A percentile compares a stretch with the other conserved stretches of the same genome.
These are phyloP conservation scores for Pseudomugil gertrudae DNA, from an alignment of 2,797 vertebrate species.

Conservation along the genomic window DNA sequence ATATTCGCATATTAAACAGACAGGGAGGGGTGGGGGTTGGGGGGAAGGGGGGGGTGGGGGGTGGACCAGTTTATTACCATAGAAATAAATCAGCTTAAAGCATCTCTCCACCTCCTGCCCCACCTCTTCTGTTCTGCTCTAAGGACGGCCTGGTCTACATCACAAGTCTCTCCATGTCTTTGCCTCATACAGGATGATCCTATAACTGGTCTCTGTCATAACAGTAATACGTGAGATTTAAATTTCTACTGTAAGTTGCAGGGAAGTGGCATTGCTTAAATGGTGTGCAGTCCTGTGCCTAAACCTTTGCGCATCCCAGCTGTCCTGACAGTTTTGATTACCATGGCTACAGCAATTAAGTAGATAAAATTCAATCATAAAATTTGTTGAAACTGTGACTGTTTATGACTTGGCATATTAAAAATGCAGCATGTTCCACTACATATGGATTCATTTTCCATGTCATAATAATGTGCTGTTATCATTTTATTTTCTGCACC, in stretches of 20 bases:
- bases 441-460: constrained; percentile 60
- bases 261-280: constrained; percentile 39
- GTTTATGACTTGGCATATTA: constrained; percentile 72
- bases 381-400: constrained; percentile 58
- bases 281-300: constrained; percentile 40
- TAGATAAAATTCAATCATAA: constrained; percentile 73
- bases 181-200: constrained; percentile 19
- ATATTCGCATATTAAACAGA: constrained; percentile 99
- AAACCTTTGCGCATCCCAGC: constrained; percentile 42
- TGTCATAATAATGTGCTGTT: constrained; percentile 17
- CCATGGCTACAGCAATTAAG: constrained; percentile 62
- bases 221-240: constrained; percentile 40
- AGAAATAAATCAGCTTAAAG: constrained; percentile 99
- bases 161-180: constrained; percentile 42
- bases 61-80: constrained; percentile 96
- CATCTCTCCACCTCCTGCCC: constrained; percentile 97
- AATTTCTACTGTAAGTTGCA: constrained; percentile 42
- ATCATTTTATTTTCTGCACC: constrained; percentile 39
- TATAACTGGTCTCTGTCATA: constrained; percentile 19
- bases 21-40: no score
- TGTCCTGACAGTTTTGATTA: constrained; percentile 66
- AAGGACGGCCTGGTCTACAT: constrained; percentile 38
- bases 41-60: constrained; percentile 83
- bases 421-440: constrained; percentile 69
- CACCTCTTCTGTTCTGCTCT: constrained; percentile 88